Conservation (phyloP, 2,888 invertebrate genomes). For the Bombyx huttoni region DNA sequence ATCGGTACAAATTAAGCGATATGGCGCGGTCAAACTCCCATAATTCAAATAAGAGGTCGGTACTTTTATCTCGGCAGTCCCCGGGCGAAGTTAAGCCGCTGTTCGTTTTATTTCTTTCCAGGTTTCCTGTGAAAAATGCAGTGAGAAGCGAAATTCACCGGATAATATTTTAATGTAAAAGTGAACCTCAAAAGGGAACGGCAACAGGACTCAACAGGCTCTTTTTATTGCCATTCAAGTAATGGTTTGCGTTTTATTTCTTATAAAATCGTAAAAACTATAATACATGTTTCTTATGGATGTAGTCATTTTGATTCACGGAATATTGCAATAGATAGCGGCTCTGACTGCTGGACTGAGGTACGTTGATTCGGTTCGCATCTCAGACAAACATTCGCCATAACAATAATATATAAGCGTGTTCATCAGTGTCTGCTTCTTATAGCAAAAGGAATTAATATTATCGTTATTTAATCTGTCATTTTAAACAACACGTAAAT, state of each 20-base stretch:
- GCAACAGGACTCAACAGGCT: slow-evolving; percentile 15
- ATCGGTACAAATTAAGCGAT: slow-evolving; percentile 16
- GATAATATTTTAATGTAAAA: slow-evolving; percentile 37
- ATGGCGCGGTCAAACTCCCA: slow-evolving; percentile 23
- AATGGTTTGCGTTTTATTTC: slow-evolving; percentile 12
- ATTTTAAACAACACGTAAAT: too few species aligned
- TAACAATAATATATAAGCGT: too few species aligned
- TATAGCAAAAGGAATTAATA: too few species aligned
- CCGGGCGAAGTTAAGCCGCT: slow-evolving; percentile 28
- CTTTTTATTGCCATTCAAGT: slow-evolving; percentile 14
- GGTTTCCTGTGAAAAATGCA: slow-evolving; percentile 37
- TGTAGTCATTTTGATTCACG: too few species aligned
- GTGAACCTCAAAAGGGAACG: slow-evolving; percentile 24
- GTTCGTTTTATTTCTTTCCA: slow-evolving; percentile 36
- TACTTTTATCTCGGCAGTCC: slow-evolving; percentile 39
- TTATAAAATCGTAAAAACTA: slow-evolving; percentile 7
- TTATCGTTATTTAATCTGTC: too few species aligned
- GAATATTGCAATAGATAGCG: too few species aligned
- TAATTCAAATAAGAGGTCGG: slow-evolving; percentile 38
- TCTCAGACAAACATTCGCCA: too few species aligned
- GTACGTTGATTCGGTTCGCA: too few species aligned
- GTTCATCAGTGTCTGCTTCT: too few species aligned
- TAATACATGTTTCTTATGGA: too few species aligned
- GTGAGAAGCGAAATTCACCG: slow-evolving; percentile 18
- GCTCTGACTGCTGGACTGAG: too few species aligned